Evolutionary conservation across 2,797 vertebrate genomes (phyloP), one percentile per base, ranked within the genome.

Genomic region (Manis javanica): DNA sequence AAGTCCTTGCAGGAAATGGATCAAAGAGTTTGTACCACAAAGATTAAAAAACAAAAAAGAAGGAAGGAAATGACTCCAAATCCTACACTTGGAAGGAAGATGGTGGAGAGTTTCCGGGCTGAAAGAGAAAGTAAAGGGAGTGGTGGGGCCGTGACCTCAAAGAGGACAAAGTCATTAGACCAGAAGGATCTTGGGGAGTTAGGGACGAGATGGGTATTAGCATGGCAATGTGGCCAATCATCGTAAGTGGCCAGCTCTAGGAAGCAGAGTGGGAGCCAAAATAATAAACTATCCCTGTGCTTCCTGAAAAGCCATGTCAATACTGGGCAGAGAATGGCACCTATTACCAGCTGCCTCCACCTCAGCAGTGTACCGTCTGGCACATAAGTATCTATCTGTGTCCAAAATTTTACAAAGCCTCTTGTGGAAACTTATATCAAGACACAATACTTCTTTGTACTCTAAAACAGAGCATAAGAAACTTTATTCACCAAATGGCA

Each of bases 1-100:
- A 97, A 95, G 51, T 83, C 31, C 14, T 34, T 61, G 16, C 68
- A 79, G 84, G 46, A 91, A 91, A 14, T 85, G 11, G 29, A 39
- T 87, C 11, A 74, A 79, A 51, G 21, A 89, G 5, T 83, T 92
- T 78, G 68, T 66, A 66, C 42, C 74, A 92, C 21, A 86, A 69
- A 82, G 10, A 71, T 77, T 81, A n/a, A 75, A 95, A 79, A 51
- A 4, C n/a, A 42, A 79, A 66, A 59, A 81, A 84, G 9, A 84
- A 14, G 11, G 34, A 75, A 77, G 61, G 24, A 61, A 59, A 68
- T 93, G 53, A 37, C 29, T 75, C 57, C 13, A 90, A 91, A 26
- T 49, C 11, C 9, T 19, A 53, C 7, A 19, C 24, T 68, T 88
- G 31, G 78, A 93, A 84, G 19, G 37, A 85, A 42, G 61, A 81